These are phyloP conservation scores for Drosophila percnosoma DNA, from an alignment of 2,888 invertebrate genomes.

Conservation along the genomic window DNA sequence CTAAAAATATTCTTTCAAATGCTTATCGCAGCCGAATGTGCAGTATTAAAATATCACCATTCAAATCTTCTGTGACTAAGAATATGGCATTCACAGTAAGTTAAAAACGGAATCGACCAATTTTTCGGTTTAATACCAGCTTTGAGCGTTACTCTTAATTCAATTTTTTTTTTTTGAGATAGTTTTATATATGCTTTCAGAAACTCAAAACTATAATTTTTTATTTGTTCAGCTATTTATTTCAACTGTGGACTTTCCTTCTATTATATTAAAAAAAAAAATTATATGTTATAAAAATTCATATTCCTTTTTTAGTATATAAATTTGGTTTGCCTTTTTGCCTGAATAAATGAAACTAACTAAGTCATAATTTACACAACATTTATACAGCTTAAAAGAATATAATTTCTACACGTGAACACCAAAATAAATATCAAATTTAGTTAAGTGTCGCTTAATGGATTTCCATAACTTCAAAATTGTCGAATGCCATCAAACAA, in stretches of 20 bases:
- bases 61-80: not conserved
- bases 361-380: not conserved
- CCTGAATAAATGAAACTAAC: not conserved
- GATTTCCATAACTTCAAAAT: not conserved
- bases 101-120: not conserved
- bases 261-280: not conserved
- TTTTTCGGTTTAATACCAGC: not conserved
- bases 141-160: not conserved
- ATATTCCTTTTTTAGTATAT: not conserved
- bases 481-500: constrained; percentile 1
- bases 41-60: not conserved
- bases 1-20: not conserved
- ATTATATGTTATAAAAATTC: not conserved
- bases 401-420: not conserved
- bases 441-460: not conserved
- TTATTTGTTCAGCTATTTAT: not conserved
- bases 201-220: not conserved
- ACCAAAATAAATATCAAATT: not conserved
- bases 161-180: not conserved
- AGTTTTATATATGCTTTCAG: not conserved
- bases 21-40: not conserved
- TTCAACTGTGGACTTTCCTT: not conserved
- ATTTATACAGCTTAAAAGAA: not conserved
- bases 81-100: not conserved
- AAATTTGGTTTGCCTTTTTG: not conserved